A percentile compares a stretch with the other conserved stretches of the same genome.
Evolutionary conservation across 2,113 vertebrate species (phyloP).

Genomic region (Empidonax alnorum): DNA sequence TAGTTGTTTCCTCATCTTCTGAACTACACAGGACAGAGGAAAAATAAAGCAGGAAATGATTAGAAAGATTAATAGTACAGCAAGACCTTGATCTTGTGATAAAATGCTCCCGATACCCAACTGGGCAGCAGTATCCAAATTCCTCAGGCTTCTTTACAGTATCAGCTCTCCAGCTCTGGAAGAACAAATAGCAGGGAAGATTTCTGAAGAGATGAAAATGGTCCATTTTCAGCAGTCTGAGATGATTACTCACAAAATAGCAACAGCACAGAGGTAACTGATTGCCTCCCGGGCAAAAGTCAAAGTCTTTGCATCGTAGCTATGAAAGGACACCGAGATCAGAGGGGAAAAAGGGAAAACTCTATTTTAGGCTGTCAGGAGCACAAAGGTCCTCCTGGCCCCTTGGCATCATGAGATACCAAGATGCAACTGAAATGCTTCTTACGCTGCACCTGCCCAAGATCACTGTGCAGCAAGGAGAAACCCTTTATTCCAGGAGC

Average conservation of each 20-base stretch:
- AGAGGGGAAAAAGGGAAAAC: conserved; percentile 17
- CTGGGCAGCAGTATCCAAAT: neutral
- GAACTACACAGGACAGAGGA: neutral
- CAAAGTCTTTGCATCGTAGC: conserved; percentile 7
- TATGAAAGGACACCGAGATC: neutral
- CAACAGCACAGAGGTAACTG: conserved; percentile 35
- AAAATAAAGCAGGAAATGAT: neutral
- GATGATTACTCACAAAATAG: conserved; percentile 46
- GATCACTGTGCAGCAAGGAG: neutral
- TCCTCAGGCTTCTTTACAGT: neutral
- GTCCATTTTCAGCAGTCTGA: conserved; percentile 13
- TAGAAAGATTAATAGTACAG: neutral
- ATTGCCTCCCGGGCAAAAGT: conserved; percentile 42
- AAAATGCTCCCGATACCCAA: neutral
- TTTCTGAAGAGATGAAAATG: conserved; percentile 10
- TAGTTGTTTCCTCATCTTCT: neutral
- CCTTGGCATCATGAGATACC: neutral
- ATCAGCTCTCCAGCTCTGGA: neutral
- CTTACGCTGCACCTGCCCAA: fast-evolving
- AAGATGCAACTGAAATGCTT: neutral
- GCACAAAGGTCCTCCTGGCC: conserved; percentile 26
- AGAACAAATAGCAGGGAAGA: conserved; percentile 44
- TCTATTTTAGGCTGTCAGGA: neutral
- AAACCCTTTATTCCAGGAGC: neutral
- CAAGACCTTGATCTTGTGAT: neutral